Base-by-base conservation (phyloP, 2,888 invertebrate genomes). In the Pandemis corylana region DNA sequence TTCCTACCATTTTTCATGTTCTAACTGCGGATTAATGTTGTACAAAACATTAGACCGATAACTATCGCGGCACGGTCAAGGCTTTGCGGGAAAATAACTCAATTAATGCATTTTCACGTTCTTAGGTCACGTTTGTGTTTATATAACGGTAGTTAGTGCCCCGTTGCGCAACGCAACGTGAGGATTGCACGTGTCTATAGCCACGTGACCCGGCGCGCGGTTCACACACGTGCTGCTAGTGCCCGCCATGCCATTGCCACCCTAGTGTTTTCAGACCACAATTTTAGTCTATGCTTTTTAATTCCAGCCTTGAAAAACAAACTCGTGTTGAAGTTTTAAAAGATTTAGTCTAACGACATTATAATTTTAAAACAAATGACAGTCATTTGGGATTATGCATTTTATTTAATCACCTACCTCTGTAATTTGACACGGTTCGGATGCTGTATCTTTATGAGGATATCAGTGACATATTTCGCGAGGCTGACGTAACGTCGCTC, bases 101-200 rank as follows among this genome's bases (percentile, higher is more conserved):
- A 12, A 49, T 42, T 87, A 88, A 89, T 89, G 89, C 86, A 86
- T 84, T 89, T 88, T 86, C 87, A 89, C 88, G 88, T 90, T 89
- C 83, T 82, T 79, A 80, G 83, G 88, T 93, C 93, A 93, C 92
- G 93, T 93, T 93, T 90, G 82, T 84, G 87, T 90, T 92, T 92
- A 92, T 91, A 89, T 59, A 92, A 92, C 90, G 86, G 88, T 85
- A 88, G 89, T 84, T 89, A 87, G 85, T 83, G 81, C 78, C 78
- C 79, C 79, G 89, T 93, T 93, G 88, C 92, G 92, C 88, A 92
- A 93, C 83, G 77, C 90, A 93, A 93, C 93, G 94, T 93, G 93
- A 91, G 90, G 91, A 90, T 90, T 82, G 83, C 92, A 93, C 94
- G 93, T 93, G 93, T 83, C 79, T 76, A 56, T 41, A 72, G 89